Percentiles rank a stretch among this genome's conserved stretches.
phyloP scores from a whole-genome alignment of 2,797 vertebrate species.

The Gymnocypris eckloni region DNA sequence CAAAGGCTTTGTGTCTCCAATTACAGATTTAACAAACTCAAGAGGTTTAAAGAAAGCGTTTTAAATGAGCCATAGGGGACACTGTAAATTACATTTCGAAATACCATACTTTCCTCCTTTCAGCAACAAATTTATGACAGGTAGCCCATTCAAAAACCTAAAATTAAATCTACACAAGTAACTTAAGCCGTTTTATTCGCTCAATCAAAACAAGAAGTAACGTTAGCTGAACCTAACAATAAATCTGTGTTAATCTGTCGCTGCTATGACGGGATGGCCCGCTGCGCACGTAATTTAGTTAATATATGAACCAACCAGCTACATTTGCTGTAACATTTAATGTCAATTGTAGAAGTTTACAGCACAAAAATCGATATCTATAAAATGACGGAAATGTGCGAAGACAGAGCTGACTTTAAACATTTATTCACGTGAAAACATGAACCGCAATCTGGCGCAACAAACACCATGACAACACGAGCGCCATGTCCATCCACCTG shows the following conservation, averaged over 20 bases:
- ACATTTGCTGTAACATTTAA: background rate
- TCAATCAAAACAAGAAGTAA: background rate
- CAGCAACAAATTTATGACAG: background rate
- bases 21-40: background rate
- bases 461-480: conserved; percentile 33
- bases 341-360: background rate
- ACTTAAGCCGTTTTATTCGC: background rate
- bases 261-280: background rate
- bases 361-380: background rate
- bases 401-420: background rate
- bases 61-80: background rate
- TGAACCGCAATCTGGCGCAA: conserved; percentile 8
- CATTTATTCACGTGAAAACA: background rate
- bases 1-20: background rate
- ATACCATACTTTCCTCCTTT: background rate
- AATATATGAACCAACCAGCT: background rate
- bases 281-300: background rate
- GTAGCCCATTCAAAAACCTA: background rate
- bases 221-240: background rate
- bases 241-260: conserved; percentile 31
- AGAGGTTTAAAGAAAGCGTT: background rate
- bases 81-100: background rate
- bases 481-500: conserved; percentile 39
- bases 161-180: background rate
- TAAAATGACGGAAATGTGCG: background rate